Evolutionary conservation across 1,140 invertebrate genomes (phyloP).

Genomic region (Chironomus tepperi): DNA sequence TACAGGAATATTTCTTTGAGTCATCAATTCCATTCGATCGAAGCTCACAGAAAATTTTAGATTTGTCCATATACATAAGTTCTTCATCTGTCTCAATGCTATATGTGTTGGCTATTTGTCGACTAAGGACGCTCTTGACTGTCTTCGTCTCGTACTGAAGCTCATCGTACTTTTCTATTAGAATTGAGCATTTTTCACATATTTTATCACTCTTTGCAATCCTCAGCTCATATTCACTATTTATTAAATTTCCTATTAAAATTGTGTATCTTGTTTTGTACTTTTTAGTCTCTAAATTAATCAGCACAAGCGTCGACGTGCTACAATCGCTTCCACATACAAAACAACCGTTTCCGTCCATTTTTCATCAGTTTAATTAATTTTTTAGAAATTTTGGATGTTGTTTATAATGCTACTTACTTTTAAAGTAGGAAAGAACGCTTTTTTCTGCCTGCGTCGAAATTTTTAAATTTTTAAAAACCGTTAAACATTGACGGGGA

Average conservation of each 20-base stretch:
- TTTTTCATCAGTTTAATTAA: neutral
- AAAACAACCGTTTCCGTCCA: neutral
- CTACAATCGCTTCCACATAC: neutral
- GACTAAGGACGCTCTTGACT: neutral
- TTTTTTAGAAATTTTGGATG: neutral
- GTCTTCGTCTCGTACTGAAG: neutral
- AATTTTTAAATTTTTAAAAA: too few relatives aligned
- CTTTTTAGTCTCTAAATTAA: constrained; percentile 5
- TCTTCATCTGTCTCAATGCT: neutral
- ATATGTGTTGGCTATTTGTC: neutral
- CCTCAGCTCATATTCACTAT: neutral
- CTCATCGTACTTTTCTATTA: constrained; percentile 9
- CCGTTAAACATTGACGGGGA: too few relatives aligned
- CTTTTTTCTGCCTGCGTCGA: too few relatives aligned
- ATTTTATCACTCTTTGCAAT: neutral
- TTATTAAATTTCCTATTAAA: constrained; percentile 19
- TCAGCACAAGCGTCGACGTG: neutral
- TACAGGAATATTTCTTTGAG: constrained; percentile 12
- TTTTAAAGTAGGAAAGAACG: too few relatives aligned
- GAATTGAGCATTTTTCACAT: neutral
- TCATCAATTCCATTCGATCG: neutral
- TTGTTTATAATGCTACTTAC: neutral
- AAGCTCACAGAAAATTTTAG: neutral
- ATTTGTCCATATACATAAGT: neutral
- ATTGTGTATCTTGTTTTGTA: neutral